Evolutionary conservation across 53 echinoderm and acorn worm genomes (phyloP), one percentile per base, ranked within the genome.

Genomic region (Paelopatides confundens): DNA sequence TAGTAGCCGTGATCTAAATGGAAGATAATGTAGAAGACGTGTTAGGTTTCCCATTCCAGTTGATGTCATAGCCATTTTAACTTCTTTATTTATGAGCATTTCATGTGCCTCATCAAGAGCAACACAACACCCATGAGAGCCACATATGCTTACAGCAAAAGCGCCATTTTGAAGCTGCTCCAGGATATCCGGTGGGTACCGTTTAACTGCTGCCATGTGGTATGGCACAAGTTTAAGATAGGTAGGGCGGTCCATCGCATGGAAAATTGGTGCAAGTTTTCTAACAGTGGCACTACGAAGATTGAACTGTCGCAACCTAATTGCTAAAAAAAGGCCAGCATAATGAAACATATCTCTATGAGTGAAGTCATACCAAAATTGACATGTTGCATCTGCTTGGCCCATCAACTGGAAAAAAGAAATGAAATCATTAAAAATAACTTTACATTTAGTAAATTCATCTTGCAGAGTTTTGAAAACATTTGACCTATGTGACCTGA

Each of bases 21-120:
- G 77, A 5, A 77, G 77, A 23, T 77, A 77, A 49, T 77, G 77
- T 23, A 77, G 30, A 24, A 49, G 77, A 26, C 50, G 43, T 13
- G 77, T 26, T n/a, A 77, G 12, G 48, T 30, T 77, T 2, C 77
- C 77, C 77, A 71, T 77, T 8, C 77, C 49, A 77, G 50, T 77
- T 18, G 77, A 24, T 24, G 79, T 85, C n/a, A 93, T 76, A 10
- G 89, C 71, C 87, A 89, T 93, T 77, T 87, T 82, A 35, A 86
- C 62, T 86, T 82, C 36, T n/a, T 64, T 90, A 49, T 93, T 93
- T 11, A 93, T 93, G 14, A 88, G 4, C 88, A 93, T 93, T 69
- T 93, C 93, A 63, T 93, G 88, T 3, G 88, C 87, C 38, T 93
- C 93, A 79, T 93, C 93, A 26, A 90, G 36, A 5, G 85, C 94